Evolutionary conservation across 2,797 vertebrate species (phyloP), one percentile per base, ranked within the genome.

Genomic region (Liparis tanakae): DNA sequence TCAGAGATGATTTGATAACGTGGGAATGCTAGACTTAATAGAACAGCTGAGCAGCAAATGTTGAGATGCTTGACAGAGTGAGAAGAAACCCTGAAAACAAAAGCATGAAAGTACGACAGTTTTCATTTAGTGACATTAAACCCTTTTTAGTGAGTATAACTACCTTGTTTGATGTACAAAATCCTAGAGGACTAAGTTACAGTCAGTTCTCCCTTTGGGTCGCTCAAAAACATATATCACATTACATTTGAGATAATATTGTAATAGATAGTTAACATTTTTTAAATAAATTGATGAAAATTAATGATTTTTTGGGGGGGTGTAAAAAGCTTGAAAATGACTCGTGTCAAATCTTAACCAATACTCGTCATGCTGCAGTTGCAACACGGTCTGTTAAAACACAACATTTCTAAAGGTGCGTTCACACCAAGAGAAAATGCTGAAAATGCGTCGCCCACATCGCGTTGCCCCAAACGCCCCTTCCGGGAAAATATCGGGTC

Each of bases 31-130:
- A 14, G 30, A 51, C 17, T 76, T 9, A 22, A 5, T 2, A 10
- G 7, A 37, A 46, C 13, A 63, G 48, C 30, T 67, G 67, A 68
- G 33, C 39, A 10, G 55, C 65, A 60, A 22, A 9, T 30, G 20
- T 33, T 2, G 3, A 58, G n/a, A 4, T 18, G n/a, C 37, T 20
- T 7, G 43, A 34, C 7, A 6, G 22, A 56, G 2, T 34, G 46
- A 51, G 50, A 4, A 8, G 15, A 57, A 60, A 39, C 20, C 20
- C 3, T 34, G 2, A n/a, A 51, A 59, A 51, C 5, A 43, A 1
- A 43, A 30, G 46, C 66, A 56, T 18, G 25, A 30, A 30, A 30
- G 25, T 30, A 30, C 25, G 25, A 30, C 25, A 30, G 25, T 30
- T 25, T 15, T 43, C n/a, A n/a, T 74, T 56, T 30, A 18, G 4